Conservation (phyloP, 1,140 invertebrate genomes). For the Drosophila melanica region DNA sequence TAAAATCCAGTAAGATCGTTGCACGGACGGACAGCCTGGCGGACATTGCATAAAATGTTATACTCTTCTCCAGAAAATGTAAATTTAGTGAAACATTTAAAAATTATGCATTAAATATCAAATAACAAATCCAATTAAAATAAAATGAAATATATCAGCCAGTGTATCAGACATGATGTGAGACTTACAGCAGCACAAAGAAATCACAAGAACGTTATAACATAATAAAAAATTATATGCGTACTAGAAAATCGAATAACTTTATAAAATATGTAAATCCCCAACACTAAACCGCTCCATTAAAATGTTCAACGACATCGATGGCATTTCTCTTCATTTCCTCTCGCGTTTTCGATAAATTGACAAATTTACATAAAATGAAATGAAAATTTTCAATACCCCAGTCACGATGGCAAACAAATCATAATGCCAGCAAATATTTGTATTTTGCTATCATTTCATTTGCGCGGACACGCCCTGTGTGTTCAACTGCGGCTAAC, state of each 20-base stretch:
- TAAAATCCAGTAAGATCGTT: too few relatives aligned
- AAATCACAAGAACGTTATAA: too few relatives aligned
- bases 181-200: too few relatives aligned
- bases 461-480: slow-evolving; percentile 34
- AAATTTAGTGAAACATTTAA: too few relatives aligned
- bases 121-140: too few relatives aligned
- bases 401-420: slow-evolving; percentile 35
- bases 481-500: slow-evolving; percentile 16
- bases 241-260: slow-evolving; percentile 4
- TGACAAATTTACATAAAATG: slow-evolving; percentile 52
- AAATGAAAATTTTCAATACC: slow-evolving; percentile 31
- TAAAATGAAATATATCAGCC: too few relatives aligned
- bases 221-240: not conserved
- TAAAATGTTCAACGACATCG: slow-evolving; percentile 21
- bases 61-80: too few relatives aligned
- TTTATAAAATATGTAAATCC: slow-evolving; percentile 35
- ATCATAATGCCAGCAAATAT: slow-evolving; percentile 50
- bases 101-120: too few relatives aligned
- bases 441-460: slow-evolving; percentile 49
- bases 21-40: too few relatives aligned
- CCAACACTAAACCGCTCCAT: slow-evolving; percentile 29
- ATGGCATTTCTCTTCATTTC: slow-evolving; percentile 26
- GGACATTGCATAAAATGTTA: too few relatives aligned
- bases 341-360: slow-evolving; percentile 30
- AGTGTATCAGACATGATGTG: too few relatives aligned